Percentiles rank a stretch among this genome's conserved stretches.
phyloP scores from a whole-genome alignment of 2,113 vertebrate species.

The Zeus faber region DNA sequence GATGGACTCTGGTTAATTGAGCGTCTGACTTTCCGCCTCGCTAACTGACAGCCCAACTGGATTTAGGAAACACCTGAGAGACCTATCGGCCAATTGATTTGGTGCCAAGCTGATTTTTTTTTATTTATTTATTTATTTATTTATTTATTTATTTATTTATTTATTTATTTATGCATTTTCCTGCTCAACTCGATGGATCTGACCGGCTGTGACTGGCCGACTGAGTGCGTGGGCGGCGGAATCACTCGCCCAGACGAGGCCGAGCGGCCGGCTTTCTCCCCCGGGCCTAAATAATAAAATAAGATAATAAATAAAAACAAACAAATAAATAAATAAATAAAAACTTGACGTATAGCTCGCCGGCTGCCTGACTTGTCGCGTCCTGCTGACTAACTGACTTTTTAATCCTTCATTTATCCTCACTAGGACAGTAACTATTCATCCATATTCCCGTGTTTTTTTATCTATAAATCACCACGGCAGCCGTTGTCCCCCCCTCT shows the following conservation, averaged over 20 bases:
- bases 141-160: too few relatives aligned
- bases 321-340: too few relatives aligned
- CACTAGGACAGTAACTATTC: constrained; percentile 44
- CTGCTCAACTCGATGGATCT: too few relatives aligned
- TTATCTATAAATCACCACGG: constrained; percentile 61
- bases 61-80: constrained; percentile 15
- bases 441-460: constrained; percentile 43
- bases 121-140: too few relatives aligned
- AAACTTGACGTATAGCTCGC: constrained; percentile 58
- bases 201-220: constrained; percentile 13
- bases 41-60: background rate
- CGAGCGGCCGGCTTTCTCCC: constrained; percentile 55
- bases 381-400: constrained; percentile 70
- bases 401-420: constrained; percentile 70
- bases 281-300: constrained; percentile 57
- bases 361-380: constrained; percentile 23
- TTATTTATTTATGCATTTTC: too few relatives aligned
- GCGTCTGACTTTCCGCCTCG: background rate
- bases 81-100: constrained; percentile 44
- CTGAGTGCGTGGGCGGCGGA: constrained; percentile 1
- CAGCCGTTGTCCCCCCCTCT: constrained; percentile 48
- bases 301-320: too few relatives aligned
- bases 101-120: constrained; percentile 29
- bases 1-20: constrained; percentile 14
- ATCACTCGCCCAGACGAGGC: constrained; percentile 54